Base-by-base conservation (phyloP, 2,797 vertebrate species). In the Epinephelus awoara region DNA sequence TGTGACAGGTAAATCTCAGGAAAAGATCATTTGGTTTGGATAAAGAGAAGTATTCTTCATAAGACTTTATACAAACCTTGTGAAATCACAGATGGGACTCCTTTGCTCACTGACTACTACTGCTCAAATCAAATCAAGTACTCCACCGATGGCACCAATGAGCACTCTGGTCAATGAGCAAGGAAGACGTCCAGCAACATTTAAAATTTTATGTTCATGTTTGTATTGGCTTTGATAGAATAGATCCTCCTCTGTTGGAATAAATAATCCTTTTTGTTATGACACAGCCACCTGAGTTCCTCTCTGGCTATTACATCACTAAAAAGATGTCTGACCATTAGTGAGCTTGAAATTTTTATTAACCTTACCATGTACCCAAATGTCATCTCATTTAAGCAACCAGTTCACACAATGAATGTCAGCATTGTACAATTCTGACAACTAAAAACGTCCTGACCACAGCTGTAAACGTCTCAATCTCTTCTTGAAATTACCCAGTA, bases 21-120 rank as follows among this genome's bases (percentile, higher is more conserved):
- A 55, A 25, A 21, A 17, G 18, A 58, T 58, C 0, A 25, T 62
- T 54, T 47, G 38, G 55, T 47, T 5, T 2, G 1, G 51, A 57
- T 10, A 4, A 27, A 63, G 57, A 49, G 14, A 38, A 23, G 27
- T 34, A 19, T 52, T 27, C 44, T 40, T 44, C 7, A 3, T 64
- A 23, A 42, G 12, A 66, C 34, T 59, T 59, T 12, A 65, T 27
- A 50, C 44, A 64, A 69, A 57, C 52, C 19, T 44, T 70, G 27
- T n/a, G 27, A 51, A 77, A 70, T 42, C 46, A 50, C 50, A 51
- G 1, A 47, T 15, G 6, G n/a, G 6, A 38, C 46, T 49, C 11
- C 6, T 51, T 42, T 25, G 21, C 8, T 15, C 7, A 4, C 6
- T 11, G 14, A 44, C 21, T 42, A 4, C 44, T 5, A 29, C 42